phyloP scores from a whole-genome alignment of 1,140 invertebrate species.

The Cydia strobilella region DNA sequence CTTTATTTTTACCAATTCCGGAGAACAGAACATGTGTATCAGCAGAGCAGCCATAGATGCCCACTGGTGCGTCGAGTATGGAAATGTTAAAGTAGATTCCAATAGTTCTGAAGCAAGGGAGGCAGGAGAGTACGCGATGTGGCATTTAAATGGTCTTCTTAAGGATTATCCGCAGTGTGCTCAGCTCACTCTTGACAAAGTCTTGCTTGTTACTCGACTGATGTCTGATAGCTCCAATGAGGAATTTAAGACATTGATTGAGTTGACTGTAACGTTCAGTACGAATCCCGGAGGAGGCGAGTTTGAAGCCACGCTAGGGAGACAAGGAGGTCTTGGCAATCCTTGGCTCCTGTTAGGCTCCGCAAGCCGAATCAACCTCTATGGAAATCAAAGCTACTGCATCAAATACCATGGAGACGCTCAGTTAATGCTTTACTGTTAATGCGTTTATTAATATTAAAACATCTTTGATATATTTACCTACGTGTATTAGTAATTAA shows the following conservation, averaged over 20 bases:
- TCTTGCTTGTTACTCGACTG: slow-evolving; percentile 75
- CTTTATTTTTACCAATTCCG: slow-evolving; percentile 86
- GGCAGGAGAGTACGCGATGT: slow-evolving; percentile 78
- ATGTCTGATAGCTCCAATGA: slow-evolving; percentile 42
- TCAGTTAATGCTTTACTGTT: slow-evolving; percentile 86
- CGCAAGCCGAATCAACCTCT: slow-evolving; percentile 86
- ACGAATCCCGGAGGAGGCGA: slow-evolving; percentile 83
- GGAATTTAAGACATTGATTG: slow-evolving; percentile 53
- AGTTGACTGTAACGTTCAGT: slow-evolving; percentile 82
- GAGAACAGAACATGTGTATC: slow-evolving; percentile 85
- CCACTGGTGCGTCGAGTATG: slow-evolving; percentile 91
- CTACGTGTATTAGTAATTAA: too few species aligned
- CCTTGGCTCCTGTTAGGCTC: slow-evolving; percentile 78
- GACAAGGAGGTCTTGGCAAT: slow-evolving; percentile 47
- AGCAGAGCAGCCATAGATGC: slow-evolving; percentile 87
- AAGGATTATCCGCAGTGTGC: slow-evolving; percentile 81
- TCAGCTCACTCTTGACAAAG: slow-evolving; percentile 69
- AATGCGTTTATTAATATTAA: slow-evolving; percentile 66
- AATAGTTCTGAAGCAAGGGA: slow-evolving; percentile 69
- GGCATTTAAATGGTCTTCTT: slow-evolving; percentile 82
- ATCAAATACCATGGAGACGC: slow-evolving; percentile 53
- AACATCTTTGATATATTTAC: too few species aligned
- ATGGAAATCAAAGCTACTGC: slow-evolving; percentile 86
- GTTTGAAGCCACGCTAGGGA: slow-evolving; percentile 85
- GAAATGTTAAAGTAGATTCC: slow-evolving; percentile 51